These are phyloP conservation scores for Periophthalmodon schlosseri DNA, from an alignment of 2,113 vertebrate genomes.

Conservation along the genomic window DNA sequence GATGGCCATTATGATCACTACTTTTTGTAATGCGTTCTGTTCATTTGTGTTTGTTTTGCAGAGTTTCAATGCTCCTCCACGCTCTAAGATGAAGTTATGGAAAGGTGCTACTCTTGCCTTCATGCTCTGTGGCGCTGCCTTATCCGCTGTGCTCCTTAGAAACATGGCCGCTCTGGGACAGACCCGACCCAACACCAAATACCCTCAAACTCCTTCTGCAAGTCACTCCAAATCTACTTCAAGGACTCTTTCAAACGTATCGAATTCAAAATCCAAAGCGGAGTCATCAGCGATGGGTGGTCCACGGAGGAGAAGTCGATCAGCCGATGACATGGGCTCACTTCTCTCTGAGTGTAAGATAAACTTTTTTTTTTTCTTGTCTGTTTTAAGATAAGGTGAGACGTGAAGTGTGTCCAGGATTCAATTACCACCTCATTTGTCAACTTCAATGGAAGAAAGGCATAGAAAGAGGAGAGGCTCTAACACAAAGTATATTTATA, in stretches of 20 bases:
- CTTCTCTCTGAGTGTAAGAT: slow-evolving; percentile 80
- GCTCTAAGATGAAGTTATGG: slow-evolving; percentile 96
- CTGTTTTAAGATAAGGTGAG: slow-evolving; percentile 29
- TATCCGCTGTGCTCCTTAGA: slow-evolving; percentile 84
- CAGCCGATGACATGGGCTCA: slow-evolving; percentile 68
- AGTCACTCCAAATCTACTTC: slow-evolving; percentile 25
- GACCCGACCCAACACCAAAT: slow-evolving; percentile 42
- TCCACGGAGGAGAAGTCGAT: slow-evolving; percentile 60
- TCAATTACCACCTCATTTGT: slow-evolving; percentile 54
- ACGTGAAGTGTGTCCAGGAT: slow-evolving; percentile 29
- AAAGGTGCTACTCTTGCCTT: slow-evolving; percentile 88
- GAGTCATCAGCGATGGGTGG: slow-evolving; percentile 22
- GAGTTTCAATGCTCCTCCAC: slow-evolving; percentile 88
- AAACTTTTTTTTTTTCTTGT: slow-evolving; percentile 30
- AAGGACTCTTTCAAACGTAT: slow-evolving; percentile 21
- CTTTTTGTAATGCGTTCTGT: not conserved
- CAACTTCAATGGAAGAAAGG: slow-evolving; percentile 13
- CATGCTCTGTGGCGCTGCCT: slow-evolving; percentile 84
- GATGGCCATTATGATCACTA: not conserved
- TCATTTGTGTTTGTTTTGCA: slow-evolving; percentile 66
- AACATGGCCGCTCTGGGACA: slow-evolving; percentile 69
- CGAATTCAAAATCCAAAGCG: slow-evolving; percentile 20
- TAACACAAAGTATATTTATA: not conserved
- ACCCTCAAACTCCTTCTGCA: slow-evolving; percentile 28
- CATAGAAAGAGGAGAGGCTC: not conserved